Evolutionary conservation across 2,113 vertebrate genomes (phyloP).

Genomic region (Solea solea): DNA sequence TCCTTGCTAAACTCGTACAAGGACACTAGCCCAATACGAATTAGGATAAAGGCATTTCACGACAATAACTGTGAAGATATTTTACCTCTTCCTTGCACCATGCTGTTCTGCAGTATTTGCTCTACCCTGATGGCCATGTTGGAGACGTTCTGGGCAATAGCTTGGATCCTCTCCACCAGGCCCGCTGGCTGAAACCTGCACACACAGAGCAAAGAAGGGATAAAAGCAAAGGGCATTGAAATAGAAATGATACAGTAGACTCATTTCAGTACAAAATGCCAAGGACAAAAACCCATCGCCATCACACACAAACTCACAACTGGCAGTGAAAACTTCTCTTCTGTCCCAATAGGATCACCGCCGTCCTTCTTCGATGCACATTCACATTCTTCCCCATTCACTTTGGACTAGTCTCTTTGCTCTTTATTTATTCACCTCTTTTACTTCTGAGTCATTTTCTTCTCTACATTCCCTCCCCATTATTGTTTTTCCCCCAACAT

Average conservation of each 20-base stretch:
- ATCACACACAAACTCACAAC: too few relatives aligned
- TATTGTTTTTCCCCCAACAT: constrained; percentile 18
- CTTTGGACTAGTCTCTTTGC: neutral
- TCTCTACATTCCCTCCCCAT: neutral
- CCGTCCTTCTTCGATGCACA: neutral
- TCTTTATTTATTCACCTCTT: neutral
- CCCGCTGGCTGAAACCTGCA: constrained; percentile 86
- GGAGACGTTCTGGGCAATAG: constrained; percentile 96
- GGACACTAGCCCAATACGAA: too few relatives aligned
- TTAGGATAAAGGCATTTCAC: neutral
- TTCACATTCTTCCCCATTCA: neutral
- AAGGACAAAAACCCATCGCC: neutral
- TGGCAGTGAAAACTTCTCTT: neutral
- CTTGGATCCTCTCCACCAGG: constrained; percentile 95
- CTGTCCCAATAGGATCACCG: neutral
- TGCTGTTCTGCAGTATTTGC: constrained; percentile 92
- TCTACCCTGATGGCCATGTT: constrained; percentile 94
- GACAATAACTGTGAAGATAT: neutral
- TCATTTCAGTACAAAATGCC: neutral
- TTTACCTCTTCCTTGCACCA: constrained; percentile 87
- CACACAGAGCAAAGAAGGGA: neutral
- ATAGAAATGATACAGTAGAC: neutral
- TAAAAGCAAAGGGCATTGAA: neutral
- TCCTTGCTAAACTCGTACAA: too few relatives aligned
- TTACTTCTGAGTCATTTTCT: neutral